A percentile compares a stretch with the other conserved stretches of the same genome.
Evolutionary conservation across 1,140 invertebrate species (phyloP).

Genomic region (Drosophila lacertosa): DNA sequence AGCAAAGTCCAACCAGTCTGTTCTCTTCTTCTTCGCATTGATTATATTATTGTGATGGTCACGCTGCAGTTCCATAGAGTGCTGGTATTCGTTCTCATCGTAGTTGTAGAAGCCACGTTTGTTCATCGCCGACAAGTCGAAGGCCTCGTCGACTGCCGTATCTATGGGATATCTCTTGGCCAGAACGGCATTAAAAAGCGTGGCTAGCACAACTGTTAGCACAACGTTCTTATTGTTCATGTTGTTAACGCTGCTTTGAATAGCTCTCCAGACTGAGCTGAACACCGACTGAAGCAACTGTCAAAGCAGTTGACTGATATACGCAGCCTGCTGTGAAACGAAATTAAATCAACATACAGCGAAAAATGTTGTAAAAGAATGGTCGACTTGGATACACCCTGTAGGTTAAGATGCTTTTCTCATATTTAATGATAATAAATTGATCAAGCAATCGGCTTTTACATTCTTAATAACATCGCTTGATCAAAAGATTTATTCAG

Average conservation of each 20-base stretch:
- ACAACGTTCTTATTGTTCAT: not conserved
- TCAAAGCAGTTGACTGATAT: not conserved
- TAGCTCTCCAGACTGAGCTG: not conserved
- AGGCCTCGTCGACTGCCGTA: not conserved
- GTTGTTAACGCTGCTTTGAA: not conserved
- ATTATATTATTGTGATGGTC: not conserved
- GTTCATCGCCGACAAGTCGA: not conserved
- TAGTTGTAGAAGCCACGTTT: not conserved
- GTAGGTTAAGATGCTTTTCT: too few relatives aligned
- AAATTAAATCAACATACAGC: too few relatives aligned
- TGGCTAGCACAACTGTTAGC: not conserved
- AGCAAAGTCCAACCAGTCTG: not conserved
- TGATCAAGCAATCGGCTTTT: too few relatives aligned
- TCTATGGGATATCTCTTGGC: not conserved
- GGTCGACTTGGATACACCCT: too few relatives aligned
- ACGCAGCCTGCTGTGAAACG: not conserved
- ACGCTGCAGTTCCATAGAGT: not conserved
- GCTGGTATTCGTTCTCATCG: not conserved
- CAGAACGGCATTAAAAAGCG: not conserved
- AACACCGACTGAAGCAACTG: not conserved
- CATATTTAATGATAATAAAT: too few relatives aligned
- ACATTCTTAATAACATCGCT: too few relatives aligned
- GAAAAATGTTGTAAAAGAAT: too few relatives aligned
- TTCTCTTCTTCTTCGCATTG: not conserved
- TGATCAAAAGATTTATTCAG: too few relatives aligned